Evolutionary conservation across 2,113 vertebrate species (phyloP).

Genomic region (Cryptotis parvus): DNA sequence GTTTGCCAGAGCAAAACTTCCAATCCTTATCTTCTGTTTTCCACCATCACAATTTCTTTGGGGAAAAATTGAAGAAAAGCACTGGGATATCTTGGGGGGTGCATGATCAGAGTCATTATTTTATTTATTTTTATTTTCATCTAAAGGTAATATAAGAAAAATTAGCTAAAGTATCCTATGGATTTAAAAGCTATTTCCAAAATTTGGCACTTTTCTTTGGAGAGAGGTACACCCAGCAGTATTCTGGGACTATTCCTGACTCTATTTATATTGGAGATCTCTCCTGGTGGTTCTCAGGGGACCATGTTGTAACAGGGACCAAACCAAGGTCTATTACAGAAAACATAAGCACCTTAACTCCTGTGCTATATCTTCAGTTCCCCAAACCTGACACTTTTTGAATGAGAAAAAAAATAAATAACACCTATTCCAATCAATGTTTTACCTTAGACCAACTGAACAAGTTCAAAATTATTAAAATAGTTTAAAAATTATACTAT

Average conservation of each 20-base stretch:
- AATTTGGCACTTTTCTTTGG: background rate
- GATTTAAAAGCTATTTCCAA: conserved; percentile 46
- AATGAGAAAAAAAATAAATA: conserved; percentile 14
- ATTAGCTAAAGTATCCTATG: conserved; percentile 9
- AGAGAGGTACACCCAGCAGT: no score
- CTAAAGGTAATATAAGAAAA: background rate
- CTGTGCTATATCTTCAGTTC: no score
- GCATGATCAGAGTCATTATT: conserved; percentile 23
- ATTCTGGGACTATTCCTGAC: no score
- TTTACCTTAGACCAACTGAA: background rate
- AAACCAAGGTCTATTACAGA: no score
- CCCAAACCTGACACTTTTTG: background rate
- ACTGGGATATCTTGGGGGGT: conserved; percentile 45
- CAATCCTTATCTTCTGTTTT: background rate
- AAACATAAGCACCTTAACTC: no score
- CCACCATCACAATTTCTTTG: background rate
- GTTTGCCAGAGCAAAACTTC: background rate
- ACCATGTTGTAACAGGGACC: no score
- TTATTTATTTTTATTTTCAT: conserved; percentile 42
- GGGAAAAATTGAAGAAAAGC: background rate
- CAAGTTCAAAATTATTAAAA: background rate
- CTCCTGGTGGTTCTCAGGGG: no score
- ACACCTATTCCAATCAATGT: background rate
- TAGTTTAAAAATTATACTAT: background rate
- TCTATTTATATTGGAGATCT: no score